Base-by-base conservation (phyloP, 2,113 vertebrate genomes). In the Thunnus maccoyii region DNA sequence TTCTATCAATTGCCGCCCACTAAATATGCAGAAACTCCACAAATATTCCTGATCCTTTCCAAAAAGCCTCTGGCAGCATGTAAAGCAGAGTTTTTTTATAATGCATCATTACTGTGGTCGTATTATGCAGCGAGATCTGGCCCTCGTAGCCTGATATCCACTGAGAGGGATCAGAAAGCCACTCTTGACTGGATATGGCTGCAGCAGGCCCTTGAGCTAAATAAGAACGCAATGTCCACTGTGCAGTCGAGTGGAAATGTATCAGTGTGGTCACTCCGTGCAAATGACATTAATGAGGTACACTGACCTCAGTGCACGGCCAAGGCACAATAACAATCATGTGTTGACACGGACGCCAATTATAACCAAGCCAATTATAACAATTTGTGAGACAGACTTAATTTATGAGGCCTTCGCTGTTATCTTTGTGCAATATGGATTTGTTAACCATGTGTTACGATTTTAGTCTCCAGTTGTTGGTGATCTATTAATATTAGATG, bases 201-300 rank as follows among this genome's bases (percentile, higher is more conserved):
- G 85, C 85, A 83, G 87, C 80, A 18, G 88, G 80, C 89, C 93
- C 92, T 79, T 82, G 73, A 92, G 91, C 91, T 86, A 93, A 94
- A 93, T 93, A 82, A 92, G 89, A 87, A 93, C 83, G 82, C 90
- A 76, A 70, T 91, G 93, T 91, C 93, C 91, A 89, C 87, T 88
- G 93, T 93, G 88, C 91, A 93, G 89, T 78, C 82, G 41, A 89
- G 89, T 88, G 91, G 91, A 94, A 93, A 72, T 63, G 47, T 84
- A 90, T 94, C 89, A 76, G 72, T 89, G 88, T 90, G 93, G 93
- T 93, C 93, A 93, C 78, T 90, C 82, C 18, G 78, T 82, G 81
- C 89, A 91, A 91, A 93, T 92, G 90, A 92, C 91, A 91, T 93
- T 94, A 94, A 92, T 91, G 88, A 93, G 92, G 87, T 85, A 86